These are phyloP conservation scores for Onthophagus sagittarius DNA, from an alignment of 2,888 invertebrate species.

Conservation along the genomic window DNA sequence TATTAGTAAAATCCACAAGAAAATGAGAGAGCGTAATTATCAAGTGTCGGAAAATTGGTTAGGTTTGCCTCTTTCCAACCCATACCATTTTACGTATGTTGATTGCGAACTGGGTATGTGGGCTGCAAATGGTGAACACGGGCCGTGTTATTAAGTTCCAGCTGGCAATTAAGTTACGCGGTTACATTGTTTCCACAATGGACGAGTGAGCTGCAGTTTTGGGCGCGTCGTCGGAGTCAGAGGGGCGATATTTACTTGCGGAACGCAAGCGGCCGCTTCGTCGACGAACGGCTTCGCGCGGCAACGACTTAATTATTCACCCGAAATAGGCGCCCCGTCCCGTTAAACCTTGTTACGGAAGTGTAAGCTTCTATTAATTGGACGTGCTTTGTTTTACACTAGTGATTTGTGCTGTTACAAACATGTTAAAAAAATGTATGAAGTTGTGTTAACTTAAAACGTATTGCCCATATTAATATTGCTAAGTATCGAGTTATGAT, in stretches of 20 bases:
- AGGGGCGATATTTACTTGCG: conserved; percentile 5
- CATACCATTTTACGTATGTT: not conserved
- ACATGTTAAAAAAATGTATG: too few relatives aligned
- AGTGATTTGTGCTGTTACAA: not conserved
- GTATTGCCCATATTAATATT: too few relatives aligned
- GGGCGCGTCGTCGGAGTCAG: not conserved
- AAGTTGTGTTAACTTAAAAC: too few relatives aligned
- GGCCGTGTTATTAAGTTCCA: conserved; percentile 5
- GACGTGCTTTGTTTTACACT: not conserved
- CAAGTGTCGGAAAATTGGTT: not conserved
- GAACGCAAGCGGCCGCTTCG: not conserved
- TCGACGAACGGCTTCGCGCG: not conserved
- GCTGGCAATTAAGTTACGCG: conserved; percentile 12
- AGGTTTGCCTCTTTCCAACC: not conserved
- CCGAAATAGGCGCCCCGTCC: conserved; percentile 2
- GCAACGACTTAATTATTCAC: not conserved
- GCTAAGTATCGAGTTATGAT: too few relatives aligned
- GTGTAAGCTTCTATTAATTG: not conserved
- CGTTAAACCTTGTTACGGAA: conserved; percentile 6
- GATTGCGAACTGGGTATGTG: not conserved
- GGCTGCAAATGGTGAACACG: not conserved
- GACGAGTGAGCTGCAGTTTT: conserved; percentile 3
- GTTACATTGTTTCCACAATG: conserved; percentile 5
- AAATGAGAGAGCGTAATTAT: not conserved
- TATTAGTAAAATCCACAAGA: too few relatives aligned